Conservation (phyloP, 2,113 vertebrate species). For the Phrynosoma platyrhinos region DNA sequence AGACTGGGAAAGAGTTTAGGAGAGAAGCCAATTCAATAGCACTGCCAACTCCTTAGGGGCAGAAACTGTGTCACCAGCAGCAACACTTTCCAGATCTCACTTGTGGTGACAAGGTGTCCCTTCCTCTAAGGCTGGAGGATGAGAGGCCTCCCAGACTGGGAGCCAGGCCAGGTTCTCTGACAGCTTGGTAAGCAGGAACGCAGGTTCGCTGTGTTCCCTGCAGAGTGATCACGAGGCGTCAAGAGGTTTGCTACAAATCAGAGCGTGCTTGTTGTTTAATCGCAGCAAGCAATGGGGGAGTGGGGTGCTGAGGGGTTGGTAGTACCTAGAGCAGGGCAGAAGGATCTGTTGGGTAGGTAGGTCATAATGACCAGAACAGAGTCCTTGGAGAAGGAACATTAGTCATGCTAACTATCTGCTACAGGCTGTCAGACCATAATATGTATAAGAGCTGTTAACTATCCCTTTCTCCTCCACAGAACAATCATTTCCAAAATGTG, state of each 20-base stretch:
- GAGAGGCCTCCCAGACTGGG: background rate
- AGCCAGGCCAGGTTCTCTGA: constrained; percentile 1
- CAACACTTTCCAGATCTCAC: background rate
- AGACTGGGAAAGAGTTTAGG: background rate
- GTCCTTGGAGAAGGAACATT: background rate
- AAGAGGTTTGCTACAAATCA: constrained; percentile 2
- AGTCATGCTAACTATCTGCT: background rate
- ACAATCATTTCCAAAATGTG: background rate
- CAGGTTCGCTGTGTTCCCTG: background rate
- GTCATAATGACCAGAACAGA: background rate
- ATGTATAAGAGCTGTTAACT: background rate
- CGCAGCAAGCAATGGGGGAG: background rate
- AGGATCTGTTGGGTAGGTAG: background rate
- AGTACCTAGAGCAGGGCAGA: background rate
- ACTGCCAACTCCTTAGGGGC: background rate
- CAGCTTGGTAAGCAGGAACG: background rate
- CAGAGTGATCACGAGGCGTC: background rate
- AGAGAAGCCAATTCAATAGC: background rate
- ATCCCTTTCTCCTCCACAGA: background rate
- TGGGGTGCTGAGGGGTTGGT: background rate
- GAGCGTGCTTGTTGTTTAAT: background rate
- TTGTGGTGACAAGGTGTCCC: background rate
- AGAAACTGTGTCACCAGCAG: background rate
- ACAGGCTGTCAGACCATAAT: background rate
- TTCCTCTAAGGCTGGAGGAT: background rate